These are phyloP conservation scores for Lasioglossum villosulum DNA, from an alignment of 2,888 invertebrate species.

Conservation along the genomic window DNA sequence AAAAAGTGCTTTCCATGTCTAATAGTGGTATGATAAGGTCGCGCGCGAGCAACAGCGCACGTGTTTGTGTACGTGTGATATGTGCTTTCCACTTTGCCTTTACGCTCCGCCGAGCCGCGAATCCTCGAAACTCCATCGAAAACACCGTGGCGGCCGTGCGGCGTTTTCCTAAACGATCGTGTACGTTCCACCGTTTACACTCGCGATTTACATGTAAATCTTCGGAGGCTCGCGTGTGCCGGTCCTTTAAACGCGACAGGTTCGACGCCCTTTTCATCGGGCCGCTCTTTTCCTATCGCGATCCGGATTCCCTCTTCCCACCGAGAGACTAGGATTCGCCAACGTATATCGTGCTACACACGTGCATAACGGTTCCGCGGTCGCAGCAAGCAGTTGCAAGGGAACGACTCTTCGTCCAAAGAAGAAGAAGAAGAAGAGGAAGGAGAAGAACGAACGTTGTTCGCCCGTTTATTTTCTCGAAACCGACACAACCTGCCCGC, in stretches of 20 bases:
- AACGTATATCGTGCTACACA: constrained; percentile 45
- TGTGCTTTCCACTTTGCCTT: neutral
- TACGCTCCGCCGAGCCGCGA: neutral
- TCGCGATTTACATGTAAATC: neutral
- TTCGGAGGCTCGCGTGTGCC: neutral
- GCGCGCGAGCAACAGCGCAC: neutral
- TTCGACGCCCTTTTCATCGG: constrained; percentile 47
- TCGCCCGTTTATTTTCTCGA: constrained; percentile 35
- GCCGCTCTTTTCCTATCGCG: constrained; percentile 28
- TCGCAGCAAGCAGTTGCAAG: constrained; percentile 68
- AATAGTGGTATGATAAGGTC: neutral
- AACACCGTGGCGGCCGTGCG: neutral
- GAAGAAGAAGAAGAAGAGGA: neutral
- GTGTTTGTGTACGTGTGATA: fast-evolving
- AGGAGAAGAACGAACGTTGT: constrained; percentile 11
- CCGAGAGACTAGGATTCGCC: constrained; percentile 18
- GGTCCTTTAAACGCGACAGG: constrained; percentile 28
- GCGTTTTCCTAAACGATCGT: neutral
- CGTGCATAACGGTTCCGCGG: constrained; percentile 75
- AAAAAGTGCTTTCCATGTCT: neutral
- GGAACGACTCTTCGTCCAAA: constrained; percentile 21
- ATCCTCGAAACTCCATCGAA: constrained; percentile 3
- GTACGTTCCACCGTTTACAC: neutral
- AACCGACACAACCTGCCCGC: neutral
- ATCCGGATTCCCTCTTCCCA: neutral